Conservation (phyloP, 2,113 vertebrate genomes). For the Chunga burmeisteri region DNA sequence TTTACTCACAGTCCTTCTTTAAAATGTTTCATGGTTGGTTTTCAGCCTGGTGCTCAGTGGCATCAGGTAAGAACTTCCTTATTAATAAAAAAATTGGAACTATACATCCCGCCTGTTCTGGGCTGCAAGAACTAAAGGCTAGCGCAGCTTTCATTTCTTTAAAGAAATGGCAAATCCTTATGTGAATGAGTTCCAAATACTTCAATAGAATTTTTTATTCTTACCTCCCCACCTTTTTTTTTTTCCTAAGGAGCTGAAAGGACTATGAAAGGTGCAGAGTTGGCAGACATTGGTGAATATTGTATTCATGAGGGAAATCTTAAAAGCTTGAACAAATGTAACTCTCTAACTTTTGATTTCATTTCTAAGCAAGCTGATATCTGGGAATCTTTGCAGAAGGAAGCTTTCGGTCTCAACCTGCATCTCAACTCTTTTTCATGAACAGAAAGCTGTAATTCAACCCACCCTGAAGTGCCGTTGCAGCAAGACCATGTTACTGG, state of each 20-base stretch:
- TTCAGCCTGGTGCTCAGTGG: background rate
- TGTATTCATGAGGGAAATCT: background rate
- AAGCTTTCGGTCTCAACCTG: background rate
- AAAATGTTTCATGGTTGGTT: background rate
- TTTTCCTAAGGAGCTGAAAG: background rate
- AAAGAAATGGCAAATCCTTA: background rate
- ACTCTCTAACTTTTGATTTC: background rate
- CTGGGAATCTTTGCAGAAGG: slow-evolving; percentile 11
- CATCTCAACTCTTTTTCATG: background rate
- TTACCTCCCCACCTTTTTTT: background rate
- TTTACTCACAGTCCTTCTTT: background rate
- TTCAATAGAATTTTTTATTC: background rate
- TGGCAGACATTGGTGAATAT: background rate
- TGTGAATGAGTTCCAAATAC: background rate
- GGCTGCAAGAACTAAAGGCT: background rate
- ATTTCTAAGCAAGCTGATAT: slow-evolving; percentile 25
- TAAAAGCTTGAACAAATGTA: background rate
- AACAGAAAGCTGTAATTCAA: slow-evolving; percentile 24
- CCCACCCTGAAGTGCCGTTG: background rate
- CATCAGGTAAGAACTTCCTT: background rate
- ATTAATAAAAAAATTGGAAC: background rate
- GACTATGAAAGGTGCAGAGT: background rate
- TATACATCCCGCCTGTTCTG: background rate
- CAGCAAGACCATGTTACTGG: background rate
- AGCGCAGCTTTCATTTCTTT: background rate